Evolutionary conservation across 2,888 invertebrate species (phyloP), one percentile per base, ranked within the genome.

Genomic region (Ennomos erosarius): DNA sequence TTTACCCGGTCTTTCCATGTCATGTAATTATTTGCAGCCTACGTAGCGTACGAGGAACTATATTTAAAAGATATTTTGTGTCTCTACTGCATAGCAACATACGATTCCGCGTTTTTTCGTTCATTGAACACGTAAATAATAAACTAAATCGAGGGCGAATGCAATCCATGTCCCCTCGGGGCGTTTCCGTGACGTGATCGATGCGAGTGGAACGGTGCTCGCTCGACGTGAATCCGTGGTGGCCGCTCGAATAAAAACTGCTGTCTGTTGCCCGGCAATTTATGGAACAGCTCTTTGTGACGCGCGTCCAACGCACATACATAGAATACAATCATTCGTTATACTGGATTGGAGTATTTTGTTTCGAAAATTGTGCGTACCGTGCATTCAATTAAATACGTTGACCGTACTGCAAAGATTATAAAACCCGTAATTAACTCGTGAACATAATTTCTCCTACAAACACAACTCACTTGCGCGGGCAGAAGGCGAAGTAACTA

Each of bases 281-380:
- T 81, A 81, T 80, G 73, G 78, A 78, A 78, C 74, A 49, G 67
- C 69, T 73, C 74, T 75, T 75, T 78, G 76, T 75, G 76, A 74
- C 63, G 65, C 64, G 33, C 49, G 62, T 55, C 55, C 57, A 26
- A 62, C 53, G 39, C 52, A 61, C 55, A 46, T 55, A 58, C 16
- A 47, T 16, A 2, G 3, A 16, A 16, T 16, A n/a, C n/a, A n/a
- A n/a, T n/a, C n/a, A n/a, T 40, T 6, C 26, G 6, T 0, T 55
- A 51, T 51, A 46, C 40, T 35, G 42, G 40, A n/a, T 37, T 8
- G 0, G 13, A 9, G 45, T 33, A 42, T 37, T 45, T 33, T 10
- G 36, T 46, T 56, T 39, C 44, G 0, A 35, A n/a, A 45, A 44
- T 50, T 45, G 11, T 45, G 12, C 11, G 5, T 43, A 12, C 11